Conservation (phyloP, 2,797 vertebrate species). For the Pseudocheirus occidentalis region DNA sequence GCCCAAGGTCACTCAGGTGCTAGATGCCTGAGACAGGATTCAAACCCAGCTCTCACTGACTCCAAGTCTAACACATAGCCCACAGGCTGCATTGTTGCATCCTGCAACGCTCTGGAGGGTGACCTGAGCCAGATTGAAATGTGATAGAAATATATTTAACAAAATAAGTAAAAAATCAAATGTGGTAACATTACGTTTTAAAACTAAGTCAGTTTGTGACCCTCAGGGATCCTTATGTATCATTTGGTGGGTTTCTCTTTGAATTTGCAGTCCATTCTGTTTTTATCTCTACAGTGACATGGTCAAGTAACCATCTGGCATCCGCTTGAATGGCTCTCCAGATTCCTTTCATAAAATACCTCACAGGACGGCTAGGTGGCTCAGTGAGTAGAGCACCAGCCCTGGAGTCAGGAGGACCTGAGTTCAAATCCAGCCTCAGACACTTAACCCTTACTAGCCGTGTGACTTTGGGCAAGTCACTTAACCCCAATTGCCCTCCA, state of each 20-base stretch:
- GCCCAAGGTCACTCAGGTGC: not conserved
- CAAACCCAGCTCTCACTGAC: not conserved
- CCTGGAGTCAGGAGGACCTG: too few species aligned
- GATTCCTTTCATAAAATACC: constrained; percentile 27
- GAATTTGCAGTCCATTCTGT: not conserved
- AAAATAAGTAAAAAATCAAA: not conserved
- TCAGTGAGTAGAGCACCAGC: too few species aligned
- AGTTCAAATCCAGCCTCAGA: too few species aligned
- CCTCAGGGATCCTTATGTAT: not conserved
- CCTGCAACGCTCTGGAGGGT: not conserved
- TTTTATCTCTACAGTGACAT: not conserved
- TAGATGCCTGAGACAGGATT: not conserved
- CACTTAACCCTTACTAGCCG: too few species aligned
- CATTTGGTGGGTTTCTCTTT: not conserved
- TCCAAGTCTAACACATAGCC: not conserved
- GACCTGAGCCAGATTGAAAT: not conserved
- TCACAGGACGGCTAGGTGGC: too few species aligned
- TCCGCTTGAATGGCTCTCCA: not conserved
- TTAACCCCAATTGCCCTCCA: too few species aligned
- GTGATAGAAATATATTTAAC: not conserved
- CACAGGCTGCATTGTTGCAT: not conserved
- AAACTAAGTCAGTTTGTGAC: not conserved
- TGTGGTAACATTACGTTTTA: not conserved
- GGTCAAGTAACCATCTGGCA: not conserved
- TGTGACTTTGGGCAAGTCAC: too few species aligned